These are phyloP conservation scores for Glomeris maerens DNA, from an alignment of 1,140 invertebrate species.

Conservation along the genomic window DNA sequence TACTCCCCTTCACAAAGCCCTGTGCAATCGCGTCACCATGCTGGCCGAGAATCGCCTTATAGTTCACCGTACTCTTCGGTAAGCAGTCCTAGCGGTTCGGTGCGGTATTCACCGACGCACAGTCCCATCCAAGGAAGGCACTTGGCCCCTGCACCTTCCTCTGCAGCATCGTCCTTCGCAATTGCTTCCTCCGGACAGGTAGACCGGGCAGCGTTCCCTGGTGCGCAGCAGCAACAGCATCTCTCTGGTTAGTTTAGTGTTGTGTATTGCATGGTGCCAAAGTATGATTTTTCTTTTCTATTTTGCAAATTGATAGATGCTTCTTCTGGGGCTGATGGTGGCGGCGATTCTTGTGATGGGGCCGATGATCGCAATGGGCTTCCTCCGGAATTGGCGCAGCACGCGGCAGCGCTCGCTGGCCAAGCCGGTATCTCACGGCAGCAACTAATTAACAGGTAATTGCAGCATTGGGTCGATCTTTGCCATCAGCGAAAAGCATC, in stretches of 20 bases:
- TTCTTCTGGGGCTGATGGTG: too few relatives aligned
- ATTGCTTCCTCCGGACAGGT: too few relatives aligned
- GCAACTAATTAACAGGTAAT: conserved; percentile 55
- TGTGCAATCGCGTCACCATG: conserved; percentile 39
- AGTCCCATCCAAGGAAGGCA: conserved; percentile 74
- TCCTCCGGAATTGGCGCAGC: conserved; percentile 31
- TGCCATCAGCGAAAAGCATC: neutral
- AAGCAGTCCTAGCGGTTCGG: conserved; percentile 16
- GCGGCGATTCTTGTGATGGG: conserved; percentile 20
- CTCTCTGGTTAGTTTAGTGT: too few relatives aligned
- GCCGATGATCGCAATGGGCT: conserved; percentile 26
- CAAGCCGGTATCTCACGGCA: conserved; percentile 69
- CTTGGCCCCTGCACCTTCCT: too few relatives aligned
- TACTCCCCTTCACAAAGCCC: conserved; percentile 67
- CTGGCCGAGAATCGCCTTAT: conserved; percentile 10
- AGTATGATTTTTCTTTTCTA: too few relatives aligned
- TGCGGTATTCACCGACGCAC: conserved; percentile 51
- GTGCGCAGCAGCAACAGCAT: too few relatives aligned
- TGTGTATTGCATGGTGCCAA: too few relatives aligned
- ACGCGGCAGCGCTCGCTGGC: conserved; percentile 35
- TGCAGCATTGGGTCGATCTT: neutral
- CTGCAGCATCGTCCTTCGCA: conserved; percentile 16
- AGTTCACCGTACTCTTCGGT: conserved; percentile 13
- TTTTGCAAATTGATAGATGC: too few relatives aligned
- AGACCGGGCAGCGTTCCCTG: too few relatives aligned